Conservation (phyloP, 2,113 vertebrate species). For the Isichthys henryi region DNA sequence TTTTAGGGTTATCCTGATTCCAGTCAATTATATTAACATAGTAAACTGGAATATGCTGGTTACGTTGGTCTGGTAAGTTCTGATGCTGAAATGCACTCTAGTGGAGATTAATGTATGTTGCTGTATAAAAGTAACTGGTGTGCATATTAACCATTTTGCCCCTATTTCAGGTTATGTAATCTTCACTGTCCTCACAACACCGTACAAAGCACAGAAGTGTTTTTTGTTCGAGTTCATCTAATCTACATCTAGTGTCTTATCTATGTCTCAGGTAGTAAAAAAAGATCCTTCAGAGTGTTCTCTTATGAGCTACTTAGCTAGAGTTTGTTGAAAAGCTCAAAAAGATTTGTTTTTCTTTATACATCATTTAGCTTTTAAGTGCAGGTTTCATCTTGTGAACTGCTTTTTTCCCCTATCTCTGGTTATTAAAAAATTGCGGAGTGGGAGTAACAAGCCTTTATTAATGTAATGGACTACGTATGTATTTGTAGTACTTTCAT, state of each 20-base stretch:
- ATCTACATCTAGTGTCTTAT: background rate
- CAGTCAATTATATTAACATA: background rate
- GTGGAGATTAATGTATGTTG: background rate
- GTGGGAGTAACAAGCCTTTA: background rate
- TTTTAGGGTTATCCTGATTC: background rate
- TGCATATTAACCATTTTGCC: background rate
- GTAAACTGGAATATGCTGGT: background rate
- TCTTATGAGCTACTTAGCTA: background rate
- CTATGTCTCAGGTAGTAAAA: background rate
- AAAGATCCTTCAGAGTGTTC: background rate
- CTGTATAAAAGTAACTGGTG: background rate
- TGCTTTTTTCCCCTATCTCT: background rate
- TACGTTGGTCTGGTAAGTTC: background rate
- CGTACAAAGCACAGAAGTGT: background rate
- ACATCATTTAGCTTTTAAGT: background rate
- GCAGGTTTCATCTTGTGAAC: background rate
- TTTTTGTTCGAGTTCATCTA: background rate
- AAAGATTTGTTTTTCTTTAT: background rate
- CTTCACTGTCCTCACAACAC: background rate
- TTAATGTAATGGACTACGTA: background rate
- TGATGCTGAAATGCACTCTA: background rate
- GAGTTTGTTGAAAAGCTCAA: background rate
- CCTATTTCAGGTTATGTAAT: background rate
- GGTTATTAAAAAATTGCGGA: background rate
- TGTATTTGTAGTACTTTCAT: background rate